Base-by-base conservation (phyloP, 1,140 invertebrate genomes). In the Magallana angulata region DNA sequence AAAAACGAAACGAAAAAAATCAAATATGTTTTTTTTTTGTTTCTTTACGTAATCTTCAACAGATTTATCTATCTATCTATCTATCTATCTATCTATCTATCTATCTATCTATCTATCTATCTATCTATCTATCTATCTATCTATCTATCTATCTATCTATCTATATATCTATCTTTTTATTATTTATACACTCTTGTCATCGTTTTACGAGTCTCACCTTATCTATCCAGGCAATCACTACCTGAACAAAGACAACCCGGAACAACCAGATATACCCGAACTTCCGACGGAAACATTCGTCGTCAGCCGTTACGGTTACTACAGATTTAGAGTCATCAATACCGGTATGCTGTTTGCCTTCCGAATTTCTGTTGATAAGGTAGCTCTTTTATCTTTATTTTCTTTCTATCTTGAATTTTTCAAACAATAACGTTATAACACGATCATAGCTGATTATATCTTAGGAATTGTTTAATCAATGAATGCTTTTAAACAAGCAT, bases 291-390 rank as follows among this genome's bases (percentile, higher is more conserved):
- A 87, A 64, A 18, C 24, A 1, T 87, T 87, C 16, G 36, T 36
- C 57, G 85, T 87, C 7, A 62, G 68, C 5, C 24, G 80, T 0
- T 82, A 87, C 59, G 60, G 59, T 9, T 87, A 87, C 71, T 87
- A 87, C 48, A 59, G 85, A 4, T 83, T 87, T 58, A 57, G 85
- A 18, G 48, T 87, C 6, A 57, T 87, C 12, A 82, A 87, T 30
- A 58, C 60, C 14, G 80, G 85, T 24, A 87, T 87, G 85, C n/a
- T 87, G 80, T 87, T 81, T 87, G 85, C 58, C 57, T 87, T 87
- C 60, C 48, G 85, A 30, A 30, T 87, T 7, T 87, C 85, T 7
- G 24, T 87, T 1, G 85, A 87, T 56, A 60, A 83, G 81, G 85
- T 87, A 87, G 11, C 2, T 80, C 9, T 80, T 80, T 80, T 12